Conservation (phyloP, 1,140 invertebrate genomes). For the Achroia grisella region DNA sequence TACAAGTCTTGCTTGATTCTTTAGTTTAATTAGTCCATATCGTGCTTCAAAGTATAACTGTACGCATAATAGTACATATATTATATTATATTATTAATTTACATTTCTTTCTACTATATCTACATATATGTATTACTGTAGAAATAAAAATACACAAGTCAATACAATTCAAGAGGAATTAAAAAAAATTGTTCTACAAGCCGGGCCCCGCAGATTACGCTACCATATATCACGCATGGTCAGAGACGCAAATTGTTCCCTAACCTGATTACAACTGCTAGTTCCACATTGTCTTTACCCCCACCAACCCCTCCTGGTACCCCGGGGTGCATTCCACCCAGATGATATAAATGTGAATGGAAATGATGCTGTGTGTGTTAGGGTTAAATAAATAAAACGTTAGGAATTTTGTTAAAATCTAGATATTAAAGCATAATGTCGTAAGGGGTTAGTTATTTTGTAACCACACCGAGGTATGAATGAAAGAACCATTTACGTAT, state of each 20-base stretch:
- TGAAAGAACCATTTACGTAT: too few species aligned
- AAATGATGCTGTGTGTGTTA: background rate
- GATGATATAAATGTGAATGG: background rate
- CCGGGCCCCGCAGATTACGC: constrained; percentile 40
- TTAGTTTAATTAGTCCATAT: too few species aligned
- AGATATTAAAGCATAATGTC: background rate
- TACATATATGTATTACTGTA: too few species aligned
- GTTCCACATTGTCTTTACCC: constrained; percentile 64
- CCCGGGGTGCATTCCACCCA: constrained; percentile 9
- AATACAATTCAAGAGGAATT: constrained; percentile 10
- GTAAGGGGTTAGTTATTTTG: background rate
- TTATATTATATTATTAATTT: too few species aligned
- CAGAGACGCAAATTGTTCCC: constrained; percentile 66
- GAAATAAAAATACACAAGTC: too few species aligned
- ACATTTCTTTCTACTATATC: too few species aligned
- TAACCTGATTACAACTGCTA: constrained; percentile 70
- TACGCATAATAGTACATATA: too few species aligned
- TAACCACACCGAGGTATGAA: too few species aligned
- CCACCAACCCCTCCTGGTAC: constrained; percentile 11
- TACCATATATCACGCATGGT: constrained; percentile 57
- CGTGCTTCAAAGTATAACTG: too few species aligned
- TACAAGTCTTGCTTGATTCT: too few species aligned
- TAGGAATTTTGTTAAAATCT: too few species aligned
- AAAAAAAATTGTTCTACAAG: constrained; percentile 37
- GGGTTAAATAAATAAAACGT: too few species aligned